Evolutionary conservation across 2,113 vertebrate species (phyloP), one percentile per base, ranked within the genome.

Genomic region (Genyomyrus donnyi): DNA sequence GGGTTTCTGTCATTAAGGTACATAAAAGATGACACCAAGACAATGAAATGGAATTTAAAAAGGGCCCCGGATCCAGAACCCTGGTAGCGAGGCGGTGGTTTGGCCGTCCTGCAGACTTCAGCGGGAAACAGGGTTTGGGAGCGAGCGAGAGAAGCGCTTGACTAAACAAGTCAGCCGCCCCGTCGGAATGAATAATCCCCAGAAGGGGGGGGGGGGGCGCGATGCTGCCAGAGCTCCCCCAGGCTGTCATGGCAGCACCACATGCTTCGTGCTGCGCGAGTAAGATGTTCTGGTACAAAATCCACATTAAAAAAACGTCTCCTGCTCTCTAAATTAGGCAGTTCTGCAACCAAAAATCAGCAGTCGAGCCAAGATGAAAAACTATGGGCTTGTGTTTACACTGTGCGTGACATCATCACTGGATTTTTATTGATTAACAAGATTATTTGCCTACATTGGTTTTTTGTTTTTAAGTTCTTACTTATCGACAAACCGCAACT

Each of bases 91-190:
- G 53, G 39, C 35, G n/a, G 24, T 1, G 24, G 11, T 88, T 45
- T 88, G 87, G 53, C 11, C 5, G 19, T 42, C 5, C 39, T 39
- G 52, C 31, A 62, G 87, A 62, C 53, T 66, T 11, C 39, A 46
- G 87, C 53, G 27, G 58, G 87, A 58, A 66, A 46, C 31, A 13
- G 35, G 21, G 42, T 35, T 62, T 7, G 52, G 53, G 87, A 70
- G 62, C 27, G 52, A 35, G 86, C 2, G 31, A 53, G 13, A 39
- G 87, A 62, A 56, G 87, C 83, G 42, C 83, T 48, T 85, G 83
- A 48, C 83, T 85, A 48, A 85, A 85, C 83, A 85, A 85, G 83
- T 85, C 46, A 45, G 83, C 42, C 17, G n/a, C 83, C 83, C 83
- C 2, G 24, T 45, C 46, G 21, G 21, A 24, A 85, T 85, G 46